phyloP scores from a whole-genome alignment of 2,113 vertebrate genomes.

The Brachypodius melanocephalos region DNA sequence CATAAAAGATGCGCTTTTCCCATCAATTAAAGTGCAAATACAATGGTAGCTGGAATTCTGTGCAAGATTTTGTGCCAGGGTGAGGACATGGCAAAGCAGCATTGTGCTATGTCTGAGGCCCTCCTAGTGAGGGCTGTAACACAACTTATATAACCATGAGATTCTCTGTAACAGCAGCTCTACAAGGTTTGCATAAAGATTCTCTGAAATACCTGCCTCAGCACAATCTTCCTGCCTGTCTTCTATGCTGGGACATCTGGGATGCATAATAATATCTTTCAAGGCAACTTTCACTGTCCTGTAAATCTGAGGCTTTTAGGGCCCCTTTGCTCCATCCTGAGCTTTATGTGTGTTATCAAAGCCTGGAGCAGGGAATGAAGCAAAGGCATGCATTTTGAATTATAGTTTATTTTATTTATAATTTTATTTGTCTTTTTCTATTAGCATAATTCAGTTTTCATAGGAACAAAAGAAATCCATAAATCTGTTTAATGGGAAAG shows the following conservation, averaged over 20 bases:
- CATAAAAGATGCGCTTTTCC: not conserved
- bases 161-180: not conserved
- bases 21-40: not conserved
- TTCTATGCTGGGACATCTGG: not conserved
- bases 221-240: not conserved
- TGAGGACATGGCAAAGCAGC: not conserved
- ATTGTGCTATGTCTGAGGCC: not conserved
- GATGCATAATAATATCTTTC: not conserved
- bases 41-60: not conserved
- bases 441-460: not conserved
- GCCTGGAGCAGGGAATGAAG: not conserved
- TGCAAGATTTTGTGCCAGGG: not conserved
- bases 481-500: constrained; percentile 7
- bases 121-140: rapidly evolving
- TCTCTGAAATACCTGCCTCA: not conserved
- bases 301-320: not conserved
- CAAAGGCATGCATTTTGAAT: not conserved
- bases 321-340: not conserved
- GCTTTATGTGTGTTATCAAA: not conserved
- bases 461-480: constrained; percentile 9
- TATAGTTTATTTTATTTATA: constrained; percentile 11
- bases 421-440: not conserved
- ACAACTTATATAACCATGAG: not conserved
- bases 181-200: not conserved
- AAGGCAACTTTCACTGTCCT: not conserved